Percentiles rank a stretch among this genome's conserved stretches.
Evolutionary conservation across 2,113 vertebrate genomes (phyloP).

Genomic region (Oryzias celebensis): DNA sequence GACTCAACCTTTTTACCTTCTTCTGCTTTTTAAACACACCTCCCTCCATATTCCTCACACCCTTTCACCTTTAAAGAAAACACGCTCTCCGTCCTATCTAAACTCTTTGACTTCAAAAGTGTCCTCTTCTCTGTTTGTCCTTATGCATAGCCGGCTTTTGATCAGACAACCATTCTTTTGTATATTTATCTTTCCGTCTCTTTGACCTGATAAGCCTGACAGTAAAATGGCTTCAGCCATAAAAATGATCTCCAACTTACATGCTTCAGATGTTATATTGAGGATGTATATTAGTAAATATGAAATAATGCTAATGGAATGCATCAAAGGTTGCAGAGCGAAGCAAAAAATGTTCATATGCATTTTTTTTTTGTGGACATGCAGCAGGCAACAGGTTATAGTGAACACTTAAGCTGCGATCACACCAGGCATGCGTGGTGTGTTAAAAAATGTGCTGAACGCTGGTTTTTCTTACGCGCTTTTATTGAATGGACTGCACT

Average conservation of each 20-base stretch:
- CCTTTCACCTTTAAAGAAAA: conserved; percentile 53
- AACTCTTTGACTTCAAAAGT: conserved; percentile 42
- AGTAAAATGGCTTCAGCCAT: conserved; percentile 9
- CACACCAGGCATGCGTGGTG: too few relatives aligned
- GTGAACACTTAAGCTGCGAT: too few relatives aligned
- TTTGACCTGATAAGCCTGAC: conserved; percentile 20
- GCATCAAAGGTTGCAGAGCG: too few relatives aligned
- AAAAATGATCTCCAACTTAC: conserved; percentile 5
- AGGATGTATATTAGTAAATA: too few relatives aligned
- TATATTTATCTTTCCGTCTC: conserved; percentile 12
- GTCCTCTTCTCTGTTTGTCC: conserved; percentile 47
- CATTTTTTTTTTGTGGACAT: too few relatives aligned
- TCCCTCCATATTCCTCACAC: conserved; percentile 23
- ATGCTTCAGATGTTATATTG: not conserved
- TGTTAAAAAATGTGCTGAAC: too few relatives aligned
- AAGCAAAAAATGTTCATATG: too few relatives aligned
- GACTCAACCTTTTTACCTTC: conserved; percentile 42
- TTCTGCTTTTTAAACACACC: conserved; percentile 25
- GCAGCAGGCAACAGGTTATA: too few relatives aligned
- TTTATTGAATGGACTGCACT: too few relatives aligned
- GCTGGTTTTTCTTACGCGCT: too few relatives aligned
- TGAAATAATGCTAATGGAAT: too few relatives aligned
- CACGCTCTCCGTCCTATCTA: conserved; percentile 19
- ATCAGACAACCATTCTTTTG: conserved; percentile 11
- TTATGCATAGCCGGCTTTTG: conserved; percentile 39